Evolutionary conservation across 2,888 invertebrate species (phyloP), one percentile per base, ranked within the genome.

Genomic region (Schizotus pectinicornis): DNA sequence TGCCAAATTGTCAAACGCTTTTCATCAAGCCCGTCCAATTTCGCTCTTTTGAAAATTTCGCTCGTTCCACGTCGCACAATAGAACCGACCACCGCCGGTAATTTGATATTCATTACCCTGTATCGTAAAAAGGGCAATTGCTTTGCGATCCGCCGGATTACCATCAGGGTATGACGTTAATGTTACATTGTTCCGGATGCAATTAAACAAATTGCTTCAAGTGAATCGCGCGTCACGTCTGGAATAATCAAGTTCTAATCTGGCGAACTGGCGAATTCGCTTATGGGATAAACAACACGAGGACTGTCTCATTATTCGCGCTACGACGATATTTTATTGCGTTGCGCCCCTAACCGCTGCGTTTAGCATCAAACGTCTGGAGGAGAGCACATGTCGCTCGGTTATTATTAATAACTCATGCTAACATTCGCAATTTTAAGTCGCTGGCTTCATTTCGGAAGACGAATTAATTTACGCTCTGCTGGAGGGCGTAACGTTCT

Each of bases 1-100:
- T 43, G 45, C 36, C 33, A 49, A 49, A 50, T 56, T 50, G 33
- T 38, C 49, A 56, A 56, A 52, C 42, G 35, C 34, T 31, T 48
- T 32, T 22, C 22, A 22, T 22, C 22, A 22, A 22, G 22, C 22
- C 22, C 47, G 36, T 14, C 12, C 34, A 51, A 41, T 51, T 51
- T 51, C 31, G 8, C 32, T 22, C 53, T 53, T 45, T 46, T 53
- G 45, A 32, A n/a, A 51, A 51, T 43, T 43, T 43, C 42, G 42
- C 42, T 41, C 34, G 32, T 50, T 38, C 50, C 8, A 33, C 32
- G 33, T 22, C 22, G 6, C 32, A 50, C 39, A 39, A 50, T 50
- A 11, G 31, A 22, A 22, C 22, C 22, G 22, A 22, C 22, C 22
- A 22, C 22, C 5, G 22, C 22, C 22, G 22, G 22, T 22, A 32